These are phyloP conservation scores for Camponotus vicinus DNA, from an alignment of 1,140 invertebrate species.

Conservation along the genomic window DNA sequence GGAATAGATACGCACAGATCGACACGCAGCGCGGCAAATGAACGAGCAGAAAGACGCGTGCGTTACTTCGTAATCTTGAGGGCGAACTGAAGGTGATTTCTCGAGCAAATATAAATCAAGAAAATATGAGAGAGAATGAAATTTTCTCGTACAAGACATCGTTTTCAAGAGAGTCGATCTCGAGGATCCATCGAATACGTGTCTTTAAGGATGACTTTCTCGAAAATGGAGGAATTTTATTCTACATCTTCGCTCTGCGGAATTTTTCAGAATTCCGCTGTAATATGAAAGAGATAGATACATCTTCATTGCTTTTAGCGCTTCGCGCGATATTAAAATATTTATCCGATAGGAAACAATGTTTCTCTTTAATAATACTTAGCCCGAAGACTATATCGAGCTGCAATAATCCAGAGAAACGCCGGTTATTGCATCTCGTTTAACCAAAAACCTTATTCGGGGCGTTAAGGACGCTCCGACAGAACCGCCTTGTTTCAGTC, in stretches of 20 bases:
- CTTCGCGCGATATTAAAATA: background rate
- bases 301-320: background rate
- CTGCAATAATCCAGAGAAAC: background rate
- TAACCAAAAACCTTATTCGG: background rate
- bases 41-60: background rate
- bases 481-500: constrained; percentile 3
- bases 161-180: no score
- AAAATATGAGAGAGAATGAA: no score
- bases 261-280: background rate
- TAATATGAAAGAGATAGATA: background rate
- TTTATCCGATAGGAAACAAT: background rate
- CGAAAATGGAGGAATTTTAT: no score
- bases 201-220: no score
- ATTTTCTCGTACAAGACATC: no score
- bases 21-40: background rate
- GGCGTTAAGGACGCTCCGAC: background rate
- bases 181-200: no score
- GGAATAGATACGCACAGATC: background rate
- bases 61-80: no score
- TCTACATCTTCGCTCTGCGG: background rate
- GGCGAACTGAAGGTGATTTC: no score
- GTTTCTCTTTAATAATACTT: background rate
- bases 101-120: no score
- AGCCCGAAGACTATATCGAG: background rate
- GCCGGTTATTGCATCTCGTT: background rate